Conservation (phyloP, 2,113 vertebrate genomes). For the Hippopotamus amphibius region DNA sequence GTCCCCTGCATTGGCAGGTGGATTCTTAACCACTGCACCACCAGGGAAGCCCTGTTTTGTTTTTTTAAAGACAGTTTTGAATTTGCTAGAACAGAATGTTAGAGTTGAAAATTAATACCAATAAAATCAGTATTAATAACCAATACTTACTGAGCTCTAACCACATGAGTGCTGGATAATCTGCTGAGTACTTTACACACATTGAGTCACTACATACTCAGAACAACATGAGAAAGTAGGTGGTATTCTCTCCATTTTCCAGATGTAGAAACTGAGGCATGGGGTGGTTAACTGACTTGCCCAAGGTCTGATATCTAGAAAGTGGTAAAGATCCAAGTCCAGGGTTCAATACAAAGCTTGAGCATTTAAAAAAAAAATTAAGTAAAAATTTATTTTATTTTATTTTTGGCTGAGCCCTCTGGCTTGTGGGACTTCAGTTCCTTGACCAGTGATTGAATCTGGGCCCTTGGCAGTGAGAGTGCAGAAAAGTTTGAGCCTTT, state of each 20-base stretch:
- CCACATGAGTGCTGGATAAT: neutral
- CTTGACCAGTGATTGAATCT: too few relatives aligned
- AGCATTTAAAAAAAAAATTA: neutral
- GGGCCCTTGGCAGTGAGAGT: too few relatives aligned
- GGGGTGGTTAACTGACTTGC: neutral
- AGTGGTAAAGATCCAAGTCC: neutral
- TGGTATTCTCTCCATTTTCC: neutral
- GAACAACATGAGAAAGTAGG: neutral
- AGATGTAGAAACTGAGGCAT: neutral
- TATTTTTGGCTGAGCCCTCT: too few relatives aligned
- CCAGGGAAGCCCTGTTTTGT: neutral
- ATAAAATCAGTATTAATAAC: neutral
- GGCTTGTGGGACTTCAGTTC: too few relatives aligned
- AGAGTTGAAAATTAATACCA: constrained; percentile 9
- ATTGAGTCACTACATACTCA: neutral
- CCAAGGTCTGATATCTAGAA: neutral
- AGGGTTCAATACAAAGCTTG: neutral
- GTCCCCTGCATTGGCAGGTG: too few relatives aligned
- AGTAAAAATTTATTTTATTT: too few relatives aligned
- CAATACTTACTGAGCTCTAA: neutral
- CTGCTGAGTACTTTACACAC: neutral
- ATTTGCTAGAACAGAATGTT: neutral
- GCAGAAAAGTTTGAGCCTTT: neutral
- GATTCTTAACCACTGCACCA: too few relatives aligned
- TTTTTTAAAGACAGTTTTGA: neutral